Base-by-base conservation (phyloP, 2,888 invertebrate genomes). In the Plemyria rubiginata region DNA sequence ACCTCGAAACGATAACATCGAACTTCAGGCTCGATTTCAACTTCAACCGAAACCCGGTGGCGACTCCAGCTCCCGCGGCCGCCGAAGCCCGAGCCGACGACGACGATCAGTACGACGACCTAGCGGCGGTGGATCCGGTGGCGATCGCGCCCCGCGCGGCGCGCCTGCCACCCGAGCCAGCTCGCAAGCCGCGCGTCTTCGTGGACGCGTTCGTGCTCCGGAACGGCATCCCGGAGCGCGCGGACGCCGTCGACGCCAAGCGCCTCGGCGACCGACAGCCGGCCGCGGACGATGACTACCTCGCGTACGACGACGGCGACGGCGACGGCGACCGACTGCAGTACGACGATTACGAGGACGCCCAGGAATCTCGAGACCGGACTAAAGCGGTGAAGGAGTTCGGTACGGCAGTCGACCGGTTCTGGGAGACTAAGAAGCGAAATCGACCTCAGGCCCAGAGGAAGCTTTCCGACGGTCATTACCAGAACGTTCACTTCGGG, bases 151-250 rank as follows among this genome's bases (percentile, higher is more conserved):
- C 92, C 0, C 84, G 84, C n/a, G 90, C 91, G 9, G 91, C 90
- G 0, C 78, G 73, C 28, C 74, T 92, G 22, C 91, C 92, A 2
- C 72, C 70, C n/a, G 79, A 78, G 1, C 76, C 81, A 53, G 84
- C 86, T 41, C 82, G 86, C 2, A 76, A 82, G 15, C 88, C 91
- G 0, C 86, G 90, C 54, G 92, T 93, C 13, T 93, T 83, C 71
- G 87, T 93, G 11, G 92, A 93, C 66, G 93, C 93, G 0, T 92
- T 91, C 70, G 86, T 93, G 9, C 82, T 93, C 8, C 78, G 86
- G 22, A 81, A 90, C 71, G 93, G 93, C n/a, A 84, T 88, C n/a
- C 80, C 89, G 0, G 85, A 85, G 50, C 83, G 86, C 54, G 86
- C 90, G 16, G 80, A 85, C 67, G 82, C 93, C 0, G 76, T 89